These are phyloP conservation scores for Scaeva pyrastri DNA, from an alignment of 2,888 invertebrate species.

Conservation along the genomic window DNA sequence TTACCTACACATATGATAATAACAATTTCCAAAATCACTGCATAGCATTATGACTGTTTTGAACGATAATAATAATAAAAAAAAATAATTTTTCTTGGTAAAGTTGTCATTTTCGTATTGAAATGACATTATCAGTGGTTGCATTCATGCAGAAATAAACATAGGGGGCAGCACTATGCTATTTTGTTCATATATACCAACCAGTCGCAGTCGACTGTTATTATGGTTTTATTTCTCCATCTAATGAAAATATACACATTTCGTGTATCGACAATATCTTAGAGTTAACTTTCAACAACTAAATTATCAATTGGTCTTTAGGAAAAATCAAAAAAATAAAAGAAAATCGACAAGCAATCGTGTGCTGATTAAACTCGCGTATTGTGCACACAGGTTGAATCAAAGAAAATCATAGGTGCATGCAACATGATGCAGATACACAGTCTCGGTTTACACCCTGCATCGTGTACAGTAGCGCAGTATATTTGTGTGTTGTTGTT, in stretches of 20 bases:
- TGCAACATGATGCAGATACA: constrained; percentile 13
- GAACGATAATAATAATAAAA: neutral
- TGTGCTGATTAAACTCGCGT: constrained; percentile 43
- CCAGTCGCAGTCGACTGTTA: no score
- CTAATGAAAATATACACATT: constrained; percentile 13
- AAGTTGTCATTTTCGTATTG: constrained; percentile 38
- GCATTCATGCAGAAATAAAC: constrained; percentile 22
- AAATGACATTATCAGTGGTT: constrained; percentile 51
- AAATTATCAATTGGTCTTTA: constrained; percentile 56
- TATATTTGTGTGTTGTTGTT: neutral
- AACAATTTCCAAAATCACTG: no score
- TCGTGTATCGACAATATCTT: constrained; percentile 28
- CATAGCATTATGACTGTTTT: no score
- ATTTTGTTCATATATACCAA: neutral
- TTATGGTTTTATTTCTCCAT: neutral
- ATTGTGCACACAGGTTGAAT: constrained; percentile 20
- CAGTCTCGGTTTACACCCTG: neutral
- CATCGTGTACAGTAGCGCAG: constrained; percentile 5
- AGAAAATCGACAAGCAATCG: constrained; percentile 19
- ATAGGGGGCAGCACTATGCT: constrained; percentile 26
- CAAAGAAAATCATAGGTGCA: constrained; percentile 22
- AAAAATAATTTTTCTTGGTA: constrained; percentile 19
- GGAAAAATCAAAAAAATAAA: constrained; percentile 14
- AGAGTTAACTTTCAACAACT: constrained; percentile 53
- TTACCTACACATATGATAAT: no score